Evolutionary conservation across 2,113 vertebrate species (phyloP), one percentile per base, ranked within the genome.

Genomic region (Delphinus delphis): DNA sequence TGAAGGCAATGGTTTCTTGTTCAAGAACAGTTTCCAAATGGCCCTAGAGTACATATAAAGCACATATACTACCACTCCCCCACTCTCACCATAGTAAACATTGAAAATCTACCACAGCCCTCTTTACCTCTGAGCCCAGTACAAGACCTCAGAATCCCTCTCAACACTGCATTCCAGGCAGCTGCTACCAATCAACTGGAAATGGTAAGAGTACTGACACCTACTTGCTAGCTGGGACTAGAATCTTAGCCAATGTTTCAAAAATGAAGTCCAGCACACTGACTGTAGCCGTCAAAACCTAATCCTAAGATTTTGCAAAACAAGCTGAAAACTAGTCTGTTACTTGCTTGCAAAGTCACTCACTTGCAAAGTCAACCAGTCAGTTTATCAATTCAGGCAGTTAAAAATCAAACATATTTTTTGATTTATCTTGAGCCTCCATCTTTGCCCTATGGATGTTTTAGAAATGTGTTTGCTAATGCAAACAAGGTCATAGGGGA

Each of bases 391-490:
- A 60, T 60, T 89, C 44, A 58, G n/a, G 26, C 28, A 53, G 33
- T 92, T 50, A 86, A 70, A 89, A 38, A 44, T 44, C 33, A 71
- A 68, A 53, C 9, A 70, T 62, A 70, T 26, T 73, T 58, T 84
- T 47, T 84, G 47, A 60, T 68, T 67, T 58, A 84, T 31, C 67
- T 67, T 83, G 60, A 86, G 47, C 44, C 12, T 44, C 31, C 18
- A 14, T 65, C 25, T 74, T 74, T 89, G 77, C 55, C 47, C 87
- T 71, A 68, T 1, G 5, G 26, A 50, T 50, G 68, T 44, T 36
- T 73, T 44, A 63, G 65, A 86, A 95, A 73, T 95, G 63, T 63
- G 74, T 53, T 80, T 89, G 38, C 21, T 82, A 93, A 91, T 47
- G 50, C 31, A 79, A 86, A 31, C 47, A 80, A 93, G 41, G 53